Percentiles rank a stretch among this genome's conserved stretches.
Conservation (phyloP, 2,797 vertebrate species). For the Cirrhinus molitorella region DNA sequence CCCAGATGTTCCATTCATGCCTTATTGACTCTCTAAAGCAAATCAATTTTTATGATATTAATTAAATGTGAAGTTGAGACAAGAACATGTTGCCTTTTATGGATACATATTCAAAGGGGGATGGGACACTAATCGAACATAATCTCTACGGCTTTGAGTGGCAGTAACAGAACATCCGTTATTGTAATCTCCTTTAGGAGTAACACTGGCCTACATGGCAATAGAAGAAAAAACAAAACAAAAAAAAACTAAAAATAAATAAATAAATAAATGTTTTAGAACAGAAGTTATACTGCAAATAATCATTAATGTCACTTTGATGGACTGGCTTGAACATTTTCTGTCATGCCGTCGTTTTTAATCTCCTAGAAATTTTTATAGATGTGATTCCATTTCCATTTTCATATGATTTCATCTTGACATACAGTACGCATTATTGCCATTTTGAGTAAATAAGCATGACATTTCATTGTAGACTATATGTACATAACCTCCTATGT, state of each 20-base stretch:
- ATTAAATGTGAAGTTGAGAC: constrained; percentile 55
- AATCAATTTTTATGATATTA: constrained; percentile 62
- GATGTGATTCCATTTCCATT: background rate
- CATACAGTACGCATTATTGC: background rate
- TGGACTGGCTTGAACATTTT: background rate
- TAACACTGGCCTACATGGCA: constrained; percentile 1
- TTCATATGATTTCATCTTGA: background rate
- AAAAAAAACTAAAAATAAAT: no score
- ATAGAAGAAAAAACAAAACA: background rate
- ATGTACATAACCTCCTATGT: no score
- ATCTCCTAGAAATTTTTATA: constrained; percentile 1
- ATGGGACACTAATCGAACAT: constrained; percentile 41
- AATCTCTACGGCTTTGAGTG: constrained; percentile 33
- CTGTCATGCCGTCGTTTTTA: background rate
- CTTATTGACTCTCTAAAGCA: constrained; percentile 48
- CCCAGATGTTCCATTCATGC: constrained; percentile 60
- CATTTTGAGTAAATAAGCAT: constrained; percentile 8
- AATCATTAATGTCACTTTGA: background rate
- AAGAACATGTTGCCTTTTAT: constrained; percentile 55
- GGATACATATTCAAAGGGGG: constrained; percentile 38
- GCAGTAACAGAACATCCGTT: constrained; percentile 28
- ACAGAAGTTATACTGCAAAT: background rate
- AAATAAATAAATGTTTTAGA: constrained; percentile 5
- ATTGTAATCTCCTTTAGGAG: constrained; percentile 25
- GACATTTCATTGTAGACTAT: background rate